Evolutionary conservation across 2,797 vertebrate species (phyloP).

Genomic region (Microctenopoma lineatum): DNA sequence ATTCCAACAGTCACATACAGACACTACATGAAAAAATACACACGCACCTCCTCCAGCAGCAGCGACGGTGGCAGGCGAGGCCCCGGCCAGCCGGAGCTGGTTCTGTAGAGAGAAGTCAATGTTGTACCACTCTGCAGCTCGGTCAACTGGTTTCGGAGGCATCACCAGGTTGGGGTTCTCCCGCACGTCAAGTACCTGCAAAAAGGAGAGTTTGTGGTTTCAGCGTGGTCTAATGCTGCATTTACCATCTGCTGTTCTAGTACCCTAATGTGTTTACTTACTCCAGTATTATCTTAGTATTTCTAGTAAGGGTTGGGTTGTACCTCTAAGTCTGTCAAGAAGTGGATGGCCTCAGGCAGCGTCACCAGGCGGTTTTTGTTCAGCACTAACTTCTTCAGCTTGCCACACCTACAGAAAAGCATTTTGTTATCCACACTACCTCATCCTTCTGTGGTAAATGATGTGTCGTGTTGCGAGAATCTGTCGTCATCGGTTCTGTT

Average conservation of each 20-base stretch:
- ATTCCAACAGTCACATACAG: not conserved
- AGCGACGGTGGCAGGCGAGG: conserved; percentile 92
- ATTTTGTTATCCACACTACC: not conserved
- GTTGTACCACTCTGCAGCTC: conserved; percentile 93
- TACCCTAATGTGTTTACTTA: too few species aligned
- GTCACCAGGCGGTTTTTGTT: conserved; percentile 98
- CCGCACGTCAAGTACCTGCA: conserved; percentile 92
- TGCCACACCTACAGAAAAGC: conserved; percentile 87
- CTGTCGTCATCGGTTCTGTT: not conserved
- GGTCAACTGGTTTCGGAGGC: conserved; percentile 94
- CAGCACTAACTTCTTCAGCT: conserved; percentile 94
- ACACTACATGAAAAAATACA: not conserved
- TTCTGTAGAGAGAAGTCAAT: conserved; percentile 99
- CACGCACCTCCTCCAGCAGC: conserved; percentile 88
- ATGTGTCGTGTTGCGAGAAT: not conserved
- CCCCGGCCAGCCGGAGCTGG: conserved; percentile 94
- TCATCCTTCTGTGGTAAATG: not conserved
- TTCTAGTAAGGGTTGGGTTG: not conserved
- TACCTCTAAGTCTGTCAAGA: conserved; percentile 92
- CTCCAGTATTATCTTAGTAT: not conserved
- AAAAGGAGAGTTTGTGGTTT: not conserved
- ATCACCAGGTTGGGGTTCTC: conserved; percentile 98
- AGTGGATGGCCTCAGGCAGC: conserved; percentile 94
- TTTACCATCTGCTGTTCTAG: too few species aligned
- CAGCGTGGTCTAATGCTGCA: not conserved